Conservation (phyloP, 2,888 invertebrate species). For the Leptothorax acervorum region DNA sequence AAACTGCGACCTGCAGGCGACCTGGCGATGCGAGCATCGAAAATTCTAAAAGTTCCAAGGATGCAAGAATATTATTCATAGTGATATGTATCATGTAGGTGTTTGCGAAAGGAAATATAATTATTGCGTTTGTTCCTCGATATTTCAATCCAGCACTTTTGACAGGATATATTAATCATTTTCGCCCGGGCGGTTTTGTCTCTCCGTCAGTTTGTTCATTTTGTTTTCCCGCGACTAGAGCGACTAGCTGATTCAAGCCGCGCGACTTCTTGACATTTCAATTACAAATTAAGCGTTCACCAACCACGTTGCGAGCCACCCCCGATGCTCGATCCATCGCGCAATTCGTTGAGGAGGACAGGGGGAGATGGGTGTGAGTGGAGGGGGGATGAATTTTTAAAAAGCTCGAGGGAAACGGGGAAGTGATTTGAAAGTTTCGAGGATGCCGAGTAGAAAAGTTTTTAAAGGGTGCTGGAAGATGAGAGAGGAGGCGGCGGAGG, state of each 20-base stretch:
- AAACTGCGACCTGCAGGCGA: too few relatives aligned
- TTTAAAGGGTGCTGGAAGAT: constrained; percentile 60
- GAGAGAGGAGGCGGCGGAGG: constrained; percentile 7
- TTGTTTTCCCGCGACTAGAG: constrained; percentile 29
- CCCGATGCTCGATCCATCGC: constrained; percentile 43
- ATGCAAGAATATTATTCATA: not conserved
- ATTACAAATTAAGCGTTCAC: constrained; percentile 73
- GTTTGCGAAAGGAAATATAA: constrained; percentile 23
- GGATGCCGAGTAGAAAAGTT: constrained; percentile 75
- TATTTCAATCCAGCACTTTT: constrained; percentile 36
- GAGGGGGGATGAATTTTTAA: constrained; percentile 74
- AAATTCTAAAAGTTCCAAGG: not conserved
- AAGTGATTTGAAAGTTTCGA: constrained; percentile 74
- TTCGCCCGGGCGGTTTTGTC: constrained; percentile 24
- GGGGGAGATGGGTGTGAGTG: constrained; percentile 15
- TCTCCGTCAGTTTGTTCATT: constrained; percentile 45
- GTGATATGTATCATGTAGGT: not conserved
- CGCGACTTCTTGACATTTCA: constrained; percentile 69
- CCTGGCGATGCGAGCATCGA: not conserved
- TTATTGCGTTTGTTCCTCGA: constrained; percentile 53
- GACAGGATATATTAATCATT: constrained; percentile 69
- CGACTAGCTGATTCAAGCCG: constrained; percentile 34
- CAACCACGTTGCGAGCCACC: constrained; percentile 21
- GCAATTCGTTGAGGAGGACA: constrained; percentile 50
- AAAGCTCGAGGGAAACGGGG: constrained; percentile 67